Base-by-base conservation (phyloP, 2,888 invertebrate genomes). In the Pyrocoelia pectoralis region DNA sequence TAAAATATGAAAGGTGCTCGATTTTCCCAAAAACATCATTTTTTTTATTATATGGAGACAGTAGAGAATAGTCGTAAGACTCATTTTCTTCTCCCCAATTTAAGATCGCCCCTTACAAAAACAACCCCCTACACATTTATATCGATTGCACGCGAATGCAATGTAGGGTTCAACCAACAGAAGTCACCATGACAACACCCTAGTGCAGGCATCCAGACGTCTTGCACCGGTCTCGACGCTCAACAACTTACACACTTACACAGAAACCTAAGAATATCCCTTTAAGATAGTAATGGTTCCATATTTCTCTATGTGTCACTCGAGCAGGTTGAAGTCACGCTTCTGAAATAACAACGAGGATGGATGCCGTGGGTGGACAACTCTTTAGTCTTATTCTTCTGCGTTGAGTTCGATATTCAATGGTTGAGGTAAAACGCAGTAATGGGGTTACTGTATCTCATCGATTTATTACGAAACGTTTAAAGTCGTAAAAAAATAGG, bases 161-260 rank as follows among this genome's bases (percentile, higher is more conserved):
- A 61, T 66, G 58, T 70, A 51, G 69, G 69, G 70, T 67, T 62
- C 70, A 65, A 58, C 69, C 70, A 67, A 71, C 72, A 73, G 72
- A 71, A 73, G 79, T 80, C 74, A 69, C 76, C 80, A 81, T 79
- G 81, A 78, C 81, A 79, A 81, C 81, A 76, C 80, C 80, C 79
- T 65, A 73, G 73, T 74, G 73, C 72, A 68, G 77, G 78, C 73
- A 77, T 78, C 79, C 77, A 79, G 79, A 79, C 79, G 76, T 75
- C 67, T 71, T 76, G 75, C 75, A 75, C 66, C 55, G 61, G 64
- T 55, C 68, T 65, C 70, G 68, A 58, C 64, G 60, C 59, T 65
- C 64, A 67, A 61, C 56, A 61, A 67, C 64, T 55, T 51, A 55
- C 63, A 59, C 58, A 51, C 66, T 64, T 66, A 56, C 59, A 66